Evolutionary conservation across 2,888 invertebrate genomes (phyloP).

Genomic region (Dorcus hopei): DNA sequence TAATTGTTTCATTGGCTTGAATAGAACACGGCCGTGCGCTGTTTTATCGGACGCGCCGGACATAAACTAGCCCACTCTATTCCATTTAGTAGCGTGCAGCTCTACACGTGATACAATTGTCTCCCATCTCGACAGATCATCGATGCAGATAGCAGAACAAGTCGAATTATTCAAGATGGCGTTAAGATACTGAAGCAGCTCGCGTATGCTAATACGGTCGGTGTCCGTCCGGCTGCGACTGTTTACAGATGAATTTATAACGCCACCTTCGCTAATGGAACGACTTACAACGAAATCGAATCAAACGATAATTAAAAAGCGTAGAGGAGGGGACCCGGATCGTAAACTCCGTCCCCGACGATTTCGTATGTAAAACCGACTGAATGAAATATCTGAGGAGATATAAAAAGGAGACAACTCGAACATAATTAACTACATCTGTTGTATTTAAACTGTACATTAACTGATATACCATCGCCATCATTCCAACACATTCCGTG

Average conservation of each 20-base stretch:
- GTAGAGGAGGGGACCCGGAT: neutral
- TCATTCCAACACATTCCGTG: constrained; percentile 5
- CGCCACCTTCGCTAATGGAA: constrained; percentile 13
- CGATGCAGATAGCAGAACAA: constrained; percentile 43
- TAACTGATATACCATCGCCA: constrained; percentile 26
- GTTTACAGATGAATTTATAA: constrained; percentile 20
- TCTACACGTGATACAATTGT: constrained; percentile 46
- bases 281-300: constrained; percentile 9
- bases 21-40: constrained; percentile 36
- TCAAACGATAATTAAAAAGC: constrained; percentile 16
- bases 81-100: constrained; percentile 43
- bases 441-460: constrained; percentile 22
- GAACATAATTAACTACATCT: constrained; percentile 1
- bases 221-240: constrained; percentile 20
- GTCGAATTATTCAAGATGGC: constrained; percentile 48
- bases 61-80: constrained; percentile 39
- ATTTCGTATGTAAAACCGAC: too few relatives aligned
- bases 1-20: constrained; percentile 45
- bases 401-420: neutral
- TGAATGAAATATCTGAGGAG: too few relatives aligned
- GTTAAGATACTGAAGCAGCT: constrained; percentile 37
- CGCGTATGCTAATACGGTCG: constrained; percentile 38
- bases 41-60: constrained; percentile 34
- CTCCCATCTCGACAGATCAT: constrained; percentile 45
- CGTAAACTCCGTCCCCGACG: too few relatives aligned